Evolutionary conservation across 2,888 invertebrate genomes (phyloP), one percentile per base, ranked within the genome.

Genomic region (Rhagium mordax): DNA sequence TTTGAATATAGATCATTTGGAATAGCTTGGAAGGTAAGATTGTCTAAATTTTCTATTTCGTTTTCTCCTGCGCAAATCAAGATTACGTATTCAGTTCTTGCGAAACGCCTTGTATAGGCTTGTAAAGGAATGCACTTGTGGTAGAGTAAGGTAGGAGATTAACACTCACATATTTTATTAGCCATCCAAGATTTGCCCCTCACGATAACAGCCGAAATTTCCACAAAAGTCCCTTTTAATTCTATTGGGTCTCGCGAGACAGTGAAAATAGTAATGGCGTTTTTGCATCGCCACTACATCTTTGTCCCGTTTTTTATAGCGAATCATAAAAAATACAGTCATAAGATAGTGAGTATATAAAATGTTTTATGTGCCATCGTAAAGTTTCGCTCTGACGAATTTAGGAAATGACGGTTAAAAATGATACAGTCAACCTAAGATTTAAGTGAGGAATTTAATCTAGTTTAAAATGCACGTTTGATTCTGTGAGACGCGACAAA

Each of bases 271-370:
- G 53, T 53, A 53, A 51, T 33, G 65, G 20, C 65, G 10, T 29
- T 53, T 33, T 53, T 51, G 29, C 65, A 53, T 51, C 55, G 53
- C 33, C 53, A 67, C 41, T 67, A 67, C 21, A 67, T 67, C 57
- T 67, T 57, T 57, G 67, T 67, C 67, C 67, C 57, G 55, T 51
- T 70, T 76, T 74, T 74, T 76, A 72, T 57, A 61, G 66, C 29
- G n/a, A 24, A 47, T 53, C 76, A 73, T 76, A 74, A 76, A 76
- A 76, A 76, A 74, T 66, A 29, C 72, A 72, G 69, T 69, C 74
- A 41, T 76, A 70, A 76, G 74, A 76, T 74, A 76, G 76, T 66
- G 71, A 74, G 68, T 76, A 64, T 72, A 76, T 76, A 76, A 76
- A 76, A 76, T 74, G 74, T 68, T 76, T 76, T 76, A 76, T 74